Conservation (phyloP, 2,888 invertebrate species). For the Ectemnius cavifrons region DNA sequence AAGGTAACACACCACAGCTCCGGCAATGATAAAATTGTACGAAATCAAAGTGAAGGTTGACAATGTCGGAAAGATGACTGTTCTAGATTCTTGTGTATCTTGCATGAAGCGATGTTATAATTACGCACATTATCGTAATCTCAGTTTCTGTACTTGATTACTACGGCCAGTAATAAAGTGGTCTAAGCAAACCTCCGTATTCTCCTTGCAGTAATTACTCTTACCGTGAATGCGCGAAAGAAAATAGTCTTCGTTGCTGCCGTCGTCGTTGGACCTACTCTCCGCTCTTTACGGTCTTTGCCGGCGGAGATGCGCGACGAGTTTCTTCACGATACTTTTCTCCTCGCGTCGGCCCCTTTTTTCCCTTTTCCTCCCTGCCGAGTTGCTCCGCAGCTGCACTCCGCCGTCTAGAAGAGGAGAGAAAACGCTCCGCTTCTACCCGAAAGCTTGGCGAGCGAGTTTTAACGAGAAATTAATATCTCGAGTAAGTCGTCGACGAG, state of each 20-base stretch:
- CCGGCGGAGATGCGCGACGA: slow-evolving; percentile 45
- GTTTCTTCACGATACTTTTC: slow-evolving; percentile 48
- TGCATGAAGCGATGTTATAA: background rate
- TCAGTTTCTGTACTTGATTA: slow-evolving; percentile 35
- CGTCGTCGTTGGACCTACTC: background rate
- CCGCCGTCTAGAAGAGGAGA: background rate
- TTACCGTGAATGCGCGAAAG: slow-evolving; percentile 40
- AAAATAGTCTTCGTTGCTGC: slow-evolving; percentile 32
- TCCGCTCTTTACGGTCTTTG: slow-evolving; percentile 41
- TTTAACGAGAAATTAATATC: slow-evolving; percentile 71
- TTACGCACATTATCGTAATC: too few species aligned
- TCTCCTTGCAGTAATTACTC: slow-evolving; percentile 53
- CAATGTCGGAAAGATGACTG: too few species aligned
- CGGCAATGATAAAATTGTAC: too few species aligned
- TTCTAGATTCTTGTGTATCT: background rate
- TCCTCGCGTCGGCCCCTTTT: slow-evolving; percentile 17
- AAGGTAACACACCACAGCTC: too few species aligned
- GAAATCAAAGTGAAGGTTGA: too few species aligned
- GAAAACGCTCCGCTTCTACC: slow-evolving; percentile 16
- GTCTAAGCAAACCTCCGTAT: slow-evolving; percentile 48
- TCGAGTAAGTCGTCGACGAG: slow-evolving; percentile 46
- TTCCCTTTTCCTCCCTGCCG: slow-evolving; percentile 20
- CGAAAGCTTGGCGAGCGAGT: slow-evolving; percentile 52
- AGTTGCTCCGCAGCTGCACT: background rate
- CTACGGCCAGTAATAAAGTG: slow-evolving; percentile 57